Evolutionary conservation across 2,113 vertebrate species (phyloP).

Genomic region (Psittacara wagleri): DNA sequence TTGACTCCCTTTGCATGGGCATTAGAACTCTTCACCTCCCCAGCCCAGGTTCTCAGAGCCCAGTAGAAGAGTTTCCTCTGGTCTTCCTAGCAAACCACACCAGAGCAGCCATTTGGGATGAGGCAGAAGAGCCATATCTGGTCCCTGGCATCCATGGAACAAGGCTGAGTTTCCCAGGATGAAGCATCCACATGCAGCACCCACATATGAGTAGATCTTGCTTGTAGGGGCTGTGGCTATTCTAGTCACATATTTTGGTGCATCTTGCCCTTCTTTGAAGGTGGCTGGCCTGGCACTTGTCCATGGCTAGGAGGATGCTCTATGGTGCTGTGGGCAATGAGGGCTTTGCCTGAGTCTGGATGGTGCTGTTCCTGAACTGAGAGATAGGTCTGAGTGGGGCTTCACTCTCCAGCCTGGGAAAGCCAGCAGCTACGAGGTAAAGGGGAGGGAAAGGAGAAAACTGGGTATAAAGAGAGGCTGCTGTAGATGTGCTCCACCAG

Average conservation of each 20-base stretch:
- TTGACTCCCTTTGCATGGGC: neutral
- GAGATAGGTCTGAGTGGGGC: neutral
- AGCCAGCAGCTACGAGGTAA: neutral
- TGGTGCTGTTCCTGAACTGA: neutral
- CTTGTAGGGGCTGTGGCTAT: neutral
- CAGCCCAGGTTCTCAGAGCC: neutral
- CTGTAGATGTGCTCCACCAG: neutral
- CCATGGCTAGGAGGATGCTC: neutral
- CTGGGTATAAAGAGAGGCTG: neutral
- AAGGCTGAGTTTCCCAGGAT: neutral
- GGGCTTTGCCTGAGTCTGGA: neutral
- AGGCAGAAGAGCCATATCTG: neutral
- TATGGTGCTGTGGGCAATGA: neutral
- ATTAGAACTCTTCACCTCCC: neutral
- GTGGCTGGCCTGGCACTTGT: neutral
- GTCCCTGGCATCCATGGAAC: rapidly evolving
- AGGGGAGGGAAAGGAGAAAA: neutral
- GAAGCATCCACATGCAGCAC: neutral
- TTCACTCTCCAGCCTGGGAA: neutral
- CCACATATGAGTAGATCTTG: neutral
- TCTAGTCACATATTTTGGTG: no score
- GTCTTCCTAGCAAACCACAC: neutral
- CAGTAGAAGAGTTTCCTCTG: neutral
- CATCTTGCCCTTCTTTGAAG: neutral
- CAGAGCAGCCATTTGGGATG: neutral